These are phyloP conservation scores for Bugula neritina DNA, from an alignment of 2,888 invertebrate genomes.

Conservation along the genomic window DNA sequence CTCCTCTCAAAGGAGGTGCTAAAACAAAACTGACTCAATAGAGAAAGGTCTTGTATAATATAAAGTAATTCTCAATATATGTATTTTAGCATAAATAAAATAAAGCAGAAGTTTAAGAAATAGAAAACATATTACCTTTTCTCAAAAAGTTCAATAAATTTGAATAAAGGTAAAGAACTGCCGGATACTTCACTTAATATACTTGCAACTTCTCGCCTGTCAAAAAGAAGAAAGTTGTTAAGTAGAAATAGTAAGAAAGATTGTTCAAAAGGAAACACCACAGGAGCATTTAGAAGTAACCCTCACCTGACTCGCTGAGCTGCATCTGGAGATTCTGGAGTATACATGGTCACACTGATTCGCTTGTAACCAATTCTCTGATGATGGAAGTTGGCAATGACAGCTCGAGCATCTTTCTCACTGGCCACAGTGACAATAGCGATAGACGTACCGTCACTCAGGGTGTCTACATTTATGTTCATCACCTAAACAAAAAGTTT, in stretches of 20 bases:
- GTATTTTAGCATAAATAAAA: no score
- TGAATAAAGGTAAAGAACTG: conserved; percentile 69
- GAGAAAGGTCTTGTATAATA: no score
- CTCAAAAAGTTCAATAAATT: conserved; percentile 76
- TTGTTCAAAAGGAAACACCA: no score
- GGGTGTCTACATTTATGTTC: conserved; percentile 61
- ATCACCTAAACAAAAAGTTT: conserved; percentile 56
- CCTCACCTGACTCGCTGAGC: conserved; percentile 1
- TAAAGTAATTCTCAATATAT: no score
- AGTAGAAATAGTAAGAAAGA: no score
- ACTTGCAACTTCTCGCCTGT: conserved; percentile 67
- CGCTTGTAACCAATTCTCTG: conserved; percentile 74
- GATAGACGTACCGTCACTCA: conserved; percentile 64
- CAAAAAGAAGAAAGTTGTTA: no score
- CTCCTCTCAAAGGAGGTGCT: no score
- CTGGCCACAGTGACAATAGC: conserved; percentile 68
- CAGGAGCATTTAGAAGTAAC: conserved; percentile 45
- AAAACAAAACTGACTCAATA: no score
- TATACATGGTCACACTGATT: conserved; percentile 61
- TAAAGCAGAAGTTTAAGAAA: no score
- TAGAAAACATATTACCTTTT: conserved; percentile 61
- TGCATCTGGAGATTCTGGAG: conserved; percentile 30
- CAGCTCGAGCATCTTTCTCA: conserved; percentile 62
- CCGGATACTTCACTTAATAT: conserved; percentile 71
- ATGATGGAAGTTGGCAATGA: conserved; percentile 76